phyloP scores from a whole-genome alignment of 2,113 vertebrate species.

The Sturnus vulgaris region DNA sequence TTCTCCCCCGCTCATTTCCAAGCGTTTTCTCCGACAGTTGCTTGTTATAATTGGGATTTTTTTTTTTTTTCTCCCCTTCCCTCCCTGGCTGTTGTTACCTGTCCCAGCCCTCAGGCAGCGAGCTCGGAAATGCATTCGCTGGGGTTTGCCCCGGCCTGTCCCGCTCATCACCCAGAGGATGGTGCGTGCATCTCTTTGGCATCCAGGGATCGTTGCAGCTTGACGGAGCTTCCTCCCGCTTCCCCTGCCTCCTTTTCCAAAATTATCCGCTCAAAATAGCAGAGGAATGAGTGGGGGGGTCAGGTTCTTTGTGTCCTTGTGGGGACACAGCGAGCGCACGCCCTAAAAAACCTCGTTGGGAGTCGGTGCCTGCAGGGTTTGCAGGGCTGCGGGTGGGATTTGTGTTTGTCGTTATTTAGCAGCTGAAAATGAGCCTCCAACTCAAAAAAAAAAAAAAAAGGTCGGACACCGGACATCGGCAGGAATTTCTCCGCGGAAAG shows the following conservation, averaged over 20 bases:
- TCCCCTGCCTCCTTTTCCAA: not conserved
- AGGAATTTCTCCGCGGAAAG: not conserved
- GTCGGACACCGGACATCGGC: not conserved
- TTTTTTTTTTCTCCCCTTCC: not conserved
- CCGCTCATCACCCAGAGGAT: not conserved
- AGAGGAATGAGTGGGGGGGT: rapidly evolving
- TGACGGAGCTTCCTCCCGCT: not conserved
- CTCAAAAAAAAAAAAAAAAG: no score
- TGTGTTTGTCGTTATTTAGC: not conserved
- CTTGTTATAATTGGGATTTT: conserved; percentile 29
- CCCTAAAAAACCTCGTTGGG: rapidly evolving
- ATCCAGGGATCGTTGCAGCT: conserved; percentile 13
- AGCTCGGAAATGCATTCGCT: conserved; percentile 64
- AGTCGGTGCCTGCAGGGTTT: rapidly evolving
- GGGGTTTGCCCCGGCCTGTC: conserved; percentile 81
- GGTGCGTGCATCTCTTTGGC: conserved; percentile 8
- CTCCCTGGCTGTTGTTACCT: conserved; percentile 70
- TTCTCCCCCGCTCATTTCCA: not conserved
- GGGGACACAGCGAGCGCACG: not conserved
- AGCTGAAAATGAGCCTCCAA: not conserved
- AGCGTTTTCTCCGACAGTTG: conserved; percentile 31
- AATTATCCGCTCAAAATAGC: not conserved
- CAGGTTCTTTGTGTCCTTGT: rapidly evolving
- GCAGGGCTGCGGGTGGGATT: rapidly evolving
- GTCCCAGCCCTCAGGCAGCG: conserved; percentile 72